phyloP scores from a whole-genome alignment of 2,888 invertebrate species.

The Epicampocera succincta region DNA sequence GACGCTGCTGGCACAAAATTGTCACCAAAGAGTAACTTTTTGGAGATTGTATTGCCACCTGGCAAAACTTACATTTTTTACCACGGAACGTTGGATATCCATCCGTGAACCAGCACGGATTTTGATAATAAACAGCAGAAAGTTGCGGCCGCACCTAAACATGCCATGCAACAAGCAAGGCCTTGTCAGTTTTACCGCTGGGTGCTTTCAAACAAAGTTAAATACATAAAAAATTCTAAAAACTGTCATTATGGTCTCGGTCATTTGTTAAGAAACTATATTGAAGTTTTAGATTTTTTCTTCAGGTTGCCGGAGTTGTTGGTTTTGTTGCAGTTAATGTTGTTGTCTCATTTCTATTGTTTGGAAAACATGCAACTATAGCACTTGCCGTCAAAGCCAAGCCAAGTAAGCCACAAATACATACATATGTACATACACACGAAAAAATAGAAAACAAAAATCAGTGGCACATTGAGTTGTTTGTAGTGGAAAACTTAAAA shows the following conservation, averaged over 20 bases:
- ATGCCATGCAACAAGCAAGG: no score
- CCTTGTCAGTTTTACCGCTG: no score
- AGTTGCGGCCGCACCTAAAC: no score
- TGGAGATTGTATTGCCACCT: no score
- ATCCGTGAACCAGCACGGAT: no score
- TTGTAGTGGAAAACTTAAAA: slow-evolving; percentile 39
- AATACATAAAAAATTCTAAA: slow-evolving; percentile 6
- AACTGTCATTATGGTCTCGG: slow-evolving; percentile 65
- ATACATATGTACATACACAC: no score
- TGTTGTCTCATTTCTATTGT: slow-evolving; percentile 42
- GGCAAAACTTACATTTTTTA: no score
- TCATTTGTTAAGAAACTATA: slow-evolving; percentile 66
- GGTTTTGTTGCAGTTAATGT: slow-evolving; percentile 23
- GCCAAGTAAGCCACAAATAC: slow-evolving; percentile 42
- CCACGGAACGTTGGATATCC: no score
- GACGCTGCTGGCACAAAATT: no score
- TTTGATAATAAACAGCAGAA: no score
- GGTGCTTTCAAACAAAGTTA: neutral
- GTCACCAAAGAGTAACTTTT: no score
- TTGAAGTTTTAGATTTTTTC: slow-evolving; percentile 56
- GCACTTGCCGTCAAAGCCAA: slow-evolving; percentile 52
- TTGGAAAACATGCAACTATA: slow-evolving; percentile 55
- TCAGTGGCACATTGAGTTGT: slow-evolving; percentile 45
- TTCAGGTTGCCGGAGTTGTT: slow-evolving; percentile 38
- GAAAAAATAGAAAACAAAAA: slow-evolving; percentile 3